phyloP scores from a whole-genome alignment of 2,113 vertebrate genomes.

The Tringa solitaria region DNA sequence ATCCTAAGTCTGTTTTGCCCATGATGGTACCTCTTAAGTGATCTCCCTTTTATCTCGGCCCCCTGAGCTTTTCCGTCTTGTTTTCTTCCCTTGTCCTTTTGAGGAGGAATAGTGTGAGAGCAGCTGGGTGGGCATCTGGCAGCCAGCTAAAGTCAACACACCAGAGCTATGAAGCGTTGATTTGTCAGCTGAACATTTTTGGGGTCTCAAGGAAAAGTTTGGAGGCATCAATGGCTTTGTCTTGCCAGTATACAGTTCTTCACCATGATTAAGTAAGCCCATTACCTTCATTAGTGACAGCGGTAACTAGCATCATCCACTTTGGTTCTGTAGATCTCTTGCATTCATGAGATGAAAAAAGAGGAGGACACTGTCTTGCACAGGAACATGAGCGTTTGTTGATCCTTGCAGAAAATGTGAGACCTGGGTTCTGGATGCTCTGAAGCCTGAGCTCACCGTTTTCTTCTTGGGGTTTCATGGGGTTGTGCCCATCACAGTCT shows the following conservation, averaged over 20 bases:
- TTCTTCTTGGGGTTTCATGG: background rate
- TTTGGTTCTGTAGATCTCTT: background rate
- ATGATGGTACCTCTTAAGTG: fast-evolving
- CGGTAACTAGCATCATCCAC: background rate
- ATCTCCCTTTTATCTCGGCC: background rate
- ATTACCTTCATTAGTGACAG: background rate
- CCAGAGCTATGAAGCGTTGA: background rate
- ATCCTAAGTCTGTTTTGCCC: background rate
- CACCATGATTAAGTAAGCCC: background rate
- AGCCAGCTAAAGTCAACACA: background rate
- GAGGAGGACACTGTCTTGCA: background rate
- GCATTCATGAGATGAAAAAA: background rate
- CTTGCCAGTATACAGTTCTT: background rate
- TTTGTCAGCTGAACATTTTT: background rate
- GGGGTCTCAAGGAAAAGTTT: background rate
- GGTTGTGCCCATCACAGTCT: background rate
- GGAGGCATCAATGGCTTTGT: background rate
- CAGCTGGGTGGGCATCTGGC: background rate
- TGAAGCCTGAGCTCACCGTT: background rate
- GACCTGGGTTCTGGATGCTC: background rate
- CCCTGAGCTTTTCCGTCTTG: background rate
- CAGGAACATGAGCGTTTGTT: background rate
- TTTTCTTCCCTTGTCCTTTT: background rate
- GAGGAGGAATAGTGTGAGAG: background rate
- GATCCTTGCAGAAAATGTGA: background rate